Conservation (phyloP, 2,797 vertebrate genomes). For the Octomys mimax region DNA sequence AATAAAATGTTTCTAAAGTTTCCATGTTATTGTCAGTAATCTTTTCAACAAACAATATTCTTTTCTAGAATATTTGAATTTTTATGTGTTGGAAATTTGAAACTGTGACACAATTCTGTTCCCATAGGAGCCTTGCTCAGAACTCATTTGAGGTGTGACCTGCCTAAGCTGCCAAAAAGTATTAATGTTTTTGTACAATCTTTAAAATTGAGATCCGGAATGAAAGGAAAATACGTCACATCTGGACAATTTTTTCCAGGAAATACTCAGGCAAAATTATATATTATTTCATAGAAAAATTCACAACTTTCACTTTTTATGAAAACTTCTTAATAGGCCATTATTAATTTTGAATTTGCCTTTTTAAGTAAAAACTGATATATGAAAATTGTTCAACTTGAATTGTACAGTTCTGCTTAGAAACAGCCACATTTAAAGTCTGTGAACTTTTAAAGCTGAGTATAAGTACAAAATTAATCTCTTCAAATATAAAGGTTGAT, state of each 20-base stretch:
- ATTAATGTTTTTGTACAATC: constrained; percentile 87
- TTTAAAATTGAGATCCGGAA: constrained; percentile 85
- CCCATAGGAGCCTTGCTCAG: constrained; percentile 84
- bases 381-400: constrained; percentile 51
- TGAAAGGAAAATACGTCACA: constrained; percentile 85
- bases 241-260: constrained; percentile 77
- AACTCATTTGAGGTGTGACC: constrained; percentile 88
- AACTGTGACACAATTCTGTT: constrained; percentile 84
- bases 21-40: constrained; percentile 80
- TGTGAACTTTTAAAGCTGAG: constrained; percentile 54
- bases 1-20: constrained; percentile 83
- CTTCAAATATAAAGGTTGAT: constrained; percentile 7
- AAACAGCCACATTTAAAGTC: constrained; percentile 56
- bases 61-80: constrained; percentile 84
- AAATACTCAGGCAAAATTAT: constrained; percentile 73
- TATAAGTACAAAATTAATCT: constrained; percentile 47
- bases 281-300: constrained; percentile 68
- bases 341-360: constrained; percentile 67
- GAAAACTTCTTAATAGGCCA: constrained; percentile 78
- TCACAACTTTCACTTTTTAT: constrained; percentile 71
- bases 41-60: constrained; percentile 81
- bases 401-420: constrained; percentile 70
- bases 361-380: constrained; percentile 62
- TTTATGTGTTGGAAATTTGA: constrained; percentile 83
- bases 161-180: constrained; percentile 86